Percentiles rank a stretch among this genome's conserved stretches.
Conservation (phyloP, 2,113 vertebrate genomes). For the Misgurnus anguillicaudatus region DNA sequence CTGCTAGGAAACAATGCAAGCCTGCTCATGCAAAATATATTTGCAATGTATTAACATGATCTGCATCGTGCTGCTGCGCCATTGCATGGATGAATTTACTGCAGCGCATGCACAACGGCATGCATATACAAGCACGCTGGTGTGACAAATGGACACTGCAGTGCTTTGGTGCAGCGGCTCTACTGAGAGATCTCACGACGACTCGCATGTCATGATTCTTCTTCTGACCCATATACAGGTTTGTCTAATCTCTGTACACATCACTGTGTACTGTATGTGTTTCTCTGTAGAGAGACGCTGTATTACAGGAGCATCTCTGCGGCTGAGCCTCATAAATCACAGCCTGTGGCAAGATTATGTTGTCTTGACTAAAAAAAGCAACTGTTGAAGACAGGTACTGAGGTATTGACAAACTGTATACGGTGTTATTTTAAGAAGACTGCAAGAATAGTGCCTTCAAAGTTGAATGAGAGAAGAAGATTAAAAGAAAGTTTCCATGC, state of each 20-base stretch:
- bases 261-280: not conserved
- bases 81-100: constrained; percentile 55
- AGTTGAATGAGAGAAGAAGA: constrained; percentile 54
- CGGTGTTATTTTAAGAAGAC: constrained; percentile 52
- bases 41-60: not conserved
- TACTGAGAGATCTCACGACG: constrained; percentile 61
- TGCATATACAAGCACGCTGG: not conserved
- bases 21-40: no score
- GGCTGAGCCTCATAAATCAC: constrained; percentile 71
- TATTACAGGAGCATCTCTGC: constrained; percentile 59
- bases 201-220: constrained; percentile 52
- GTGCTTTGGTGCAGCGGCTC: constrained; percentile 58
- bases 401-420: constrained; percentile 59
- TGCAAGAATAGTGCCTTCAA: constrained; percentile 47
- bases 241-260: constrained; percentile 13
- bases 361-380: constrained; percentile 57
- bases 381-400: constrained; percentile 61
- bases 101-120: constrained; percentile 33
- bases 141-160: constrained; percentile 67
- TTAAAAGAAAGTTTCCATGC: constrained; percentile 37
- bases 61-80: not conserved
- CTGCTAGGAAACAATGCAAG: no score
- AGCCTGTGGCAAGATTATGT: constrained; percentile 66
- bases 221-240: constrained; percentile 51
- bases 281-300: not conserved